phyloP scores from a whole-genome alignment of 2,888 invertebrate genomes.

The Furcula furcula region DNA sequence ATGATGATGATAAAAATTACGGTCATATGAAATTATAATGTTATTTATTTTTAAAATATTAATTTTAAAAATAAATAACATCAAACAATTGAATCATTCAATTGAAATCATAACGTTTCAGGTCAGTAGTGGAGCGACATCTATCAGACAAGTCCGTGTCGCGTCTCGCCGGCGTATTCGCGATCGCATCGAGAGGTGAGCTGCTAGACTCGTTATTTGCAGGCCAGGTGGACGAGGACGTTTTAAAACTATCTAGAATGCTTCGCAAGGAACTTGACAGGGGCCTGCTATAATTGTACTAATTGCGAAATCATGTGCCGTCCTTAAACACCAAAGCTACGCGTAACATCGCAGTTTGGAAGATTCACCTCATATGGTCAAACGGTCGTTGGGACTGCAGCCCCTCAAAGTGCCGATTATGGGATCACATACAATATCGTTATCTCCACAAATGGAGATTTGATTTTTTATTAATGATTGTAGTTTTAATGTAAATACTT shows the following conservation, averaged over 20 bases:
- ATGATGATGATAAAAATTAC: too few species aligned
- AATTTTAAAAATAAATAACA: too few species aligned
- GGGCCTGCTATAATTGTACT: constrained; percentile 64
- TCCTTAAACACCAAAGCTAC: constrained; percentile 53
- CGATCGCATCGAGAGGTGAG: constrained; percentile 64
- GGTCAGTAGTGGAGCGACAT: constrained; percentile 88
- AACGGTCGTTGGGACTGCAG: constrained; percentile 9
- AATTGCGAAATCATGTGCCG: constrained; percentile 47
- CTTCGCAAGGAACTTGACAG: constrained; percentile 72
- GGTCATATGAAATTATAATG: too few species aligned
- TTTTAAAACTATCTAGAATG: constrained; percentile 68
- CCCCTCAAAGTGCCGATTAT: constrained; percentile 33
- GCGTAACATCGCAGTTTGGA: constrained; percentile 44
- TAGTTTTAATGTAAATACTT: constrained; percentile 34
- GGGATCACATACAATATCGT: constrained; percentile 60
- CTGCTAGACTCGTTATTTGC: constrained; percentile 70
- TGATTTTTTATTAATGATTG: constrained; percentile 40
- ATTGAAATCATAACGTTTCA: constrained; percentile 40
- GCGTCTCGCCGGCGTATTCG: constrained; percentile 89
- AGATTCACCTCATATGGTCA: constrained; percentile 22
- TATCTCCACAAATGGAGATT: constrained; percentile 76
- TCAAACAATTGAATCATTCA: neutral
- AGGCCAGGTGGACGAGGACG: constrained; percentile 68
- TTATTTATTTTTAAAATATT: too few species aligned
- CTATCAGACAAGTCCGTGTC: constrained; percentile 92